Conservation (phyloP, 2,888 invertebrate species). For the Conistra vaccinii region DNA sequence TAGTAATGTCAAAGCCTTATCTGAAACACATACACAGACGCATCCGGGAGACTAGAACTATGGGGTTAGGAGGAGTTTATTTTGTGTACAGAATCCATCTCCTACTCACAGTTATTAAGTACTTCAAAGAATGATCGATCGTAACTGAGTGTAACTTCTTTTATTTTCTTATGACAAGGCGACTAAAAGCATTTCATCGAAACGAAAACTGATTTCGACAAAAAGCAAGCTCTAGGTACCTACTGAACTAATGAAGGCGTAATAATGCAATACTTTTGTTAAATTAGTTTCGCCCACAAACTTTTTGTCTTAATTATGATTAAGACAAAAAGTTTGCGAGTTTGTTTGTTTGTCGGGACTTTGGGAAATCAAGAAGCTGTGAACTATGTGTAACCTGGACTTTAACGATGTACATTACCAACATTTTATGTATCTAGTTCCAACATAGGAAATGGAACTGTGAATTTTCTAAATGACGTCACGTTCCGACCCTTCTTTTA, state of each 20-base stretch:
- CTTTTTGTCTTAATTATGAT: neutral
- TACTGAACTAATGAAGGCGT: neutral
- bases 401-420: neutral
- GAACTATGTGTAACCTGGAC: no score
- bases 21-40: neutral
- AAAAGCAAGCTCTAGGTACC: neutral
- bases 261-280: neutral
- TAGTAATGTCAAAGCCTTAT: neutral
- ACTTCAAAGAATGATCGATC: slow-evolving; percentile 31
- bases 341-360: neutral
- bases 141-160: neutral
- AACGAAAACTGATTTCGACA: neutral
- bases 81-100: neutral
- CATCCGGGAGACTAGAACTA: neutral
- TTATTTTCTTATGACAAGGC: slow-evolving; percentile 23
- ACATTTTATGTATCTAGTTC: neutral
- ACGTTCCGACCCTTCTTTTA: neutral
- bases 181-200: slow-evolving; percentile 15
- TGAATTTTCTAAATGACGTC: neutral
- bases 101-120: neutral
- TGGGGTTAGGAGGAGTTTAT: neutral
- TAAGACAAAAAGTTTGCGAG: neutral
- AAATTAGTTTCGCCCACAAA: neutral
- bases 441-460: no score
- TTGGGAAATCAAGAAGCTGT: neutral